Base-by-base conservation (phyloP, 2,888 invertebrate genomes). In the Pristionchus entomophagus region DNA sequence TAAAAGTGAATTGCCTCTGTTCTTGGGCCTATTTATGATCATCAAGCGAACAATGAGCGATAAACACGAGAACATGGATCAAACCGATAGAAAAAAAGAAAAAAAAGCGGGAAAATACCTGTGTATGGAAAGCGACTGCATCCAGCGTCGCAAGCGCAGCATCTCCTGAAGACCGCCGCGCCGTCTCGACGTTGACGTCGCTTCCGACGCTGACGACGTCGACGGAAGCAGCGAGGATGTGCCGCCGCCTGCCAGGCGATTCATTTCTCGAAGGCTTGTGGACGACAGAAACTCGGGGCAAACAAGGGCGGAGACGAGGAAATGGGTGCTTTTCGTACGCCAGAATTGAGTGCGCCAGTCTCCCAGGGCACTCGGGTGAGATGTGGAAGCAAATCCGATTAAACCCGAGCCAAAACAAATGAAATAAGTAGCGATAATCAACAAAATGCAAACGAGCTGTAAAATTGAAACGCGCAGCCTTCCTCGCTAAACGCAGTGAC, bases 321-420 rank as follows among this genome's bases (percentile, higher is more conserved):
- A 73, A 41, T 6, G 73, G n/a, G 41, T 41, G 26, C 73, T 41
- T 41, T 73, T 41, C n/a, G n/a, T n/a, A n/a, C 8, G 45, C 8
- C 45, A 45, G 45, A 45, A 14, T 45, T 10, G 45, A 45, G 45
- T 45, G 45, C 45, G 45, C 45, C 41, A 69, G 22, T 45, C 73
- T 73, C 73, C 69, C 69, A 29, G 41, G 17, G 41, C 73, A 73
- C 73, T 73, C 73, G 56, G 56, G 5, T 5, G 38, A n/a, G 17
- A 14, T 41, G 69, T 17, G 41, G 38, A 73, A 38, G 45, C 73
- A 73, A 73, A 41, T 41, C 73, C 73, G 41, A 73, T 73, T 73
- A n/a, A 73, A 73, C 38, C 73, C 26, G 41, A n/a, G 41, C 73
- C 73, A 73, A 73, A 73, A 73, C 73, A 73, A 73, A 73, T 73